Evolutionary conservation across 2,113 vertebrate species (phyloP), one percentile per base, ranked within the genome.

Genomic region (Sturnus vulgaris): DNA sequence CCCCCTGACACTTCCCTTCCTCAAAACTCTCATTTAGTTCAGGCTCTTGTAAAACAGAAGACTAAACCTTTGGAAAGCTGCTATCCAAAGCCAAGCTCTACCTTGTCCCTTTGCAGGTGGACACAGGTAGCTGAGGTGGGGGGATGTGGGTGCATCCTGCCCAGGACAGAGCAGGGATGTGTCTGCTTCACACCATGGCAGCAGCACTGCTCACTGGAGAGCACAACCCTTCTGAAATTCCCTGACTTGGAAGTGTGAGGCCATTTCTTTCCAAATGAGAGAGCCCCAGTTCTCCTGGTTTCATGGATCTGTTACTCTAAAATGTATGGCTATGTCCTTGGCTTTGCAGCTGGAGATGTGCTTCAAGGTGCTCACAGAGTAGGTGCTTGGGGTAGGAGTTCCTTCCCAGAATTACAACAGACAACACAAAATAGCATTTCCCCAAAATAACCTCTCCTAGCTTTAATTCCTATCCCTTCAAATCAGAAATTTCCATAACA

Each of bases 121-220:
- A 20, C 0, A 7, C 24, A 69, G 3, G 8, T 16, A 40, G 28
- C 15, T 61, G 17, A 27, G 46, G 49, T 19, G 2, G 4, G 63
- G 33, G 15, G 7, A 25, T 59, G 7, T 21, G 11, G 28, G 11
- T 25, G 5, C 13, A 18, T 1, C 0, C 14, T 37, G 37, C 15
- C 40, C 37, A 7, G 37, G 52, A 6, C 10, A 30, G 39, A 9
- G 2, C 22, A 20, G 16, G 6, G 9, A 8, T 0, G 12, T 25
- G 23, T 40, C 25, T 7, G n/a, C 23, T 60, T 42, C 16, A n/a
- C 47, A 49, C 5, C 21, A 2, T 3, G 8, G 27, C 11, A 64
- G 39, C 20, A 25, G 42, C 1, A 0, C 12, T 35, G 14, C n/a
- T 50, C 4, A 44, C 12, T 30, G 27, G 23, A n/a, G 30, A 55